These are phyloP conservation scores for Unio pictorum DNA, from an alignment of 2,888 invertebrate species.

Conservation along the genomic window DNA sequence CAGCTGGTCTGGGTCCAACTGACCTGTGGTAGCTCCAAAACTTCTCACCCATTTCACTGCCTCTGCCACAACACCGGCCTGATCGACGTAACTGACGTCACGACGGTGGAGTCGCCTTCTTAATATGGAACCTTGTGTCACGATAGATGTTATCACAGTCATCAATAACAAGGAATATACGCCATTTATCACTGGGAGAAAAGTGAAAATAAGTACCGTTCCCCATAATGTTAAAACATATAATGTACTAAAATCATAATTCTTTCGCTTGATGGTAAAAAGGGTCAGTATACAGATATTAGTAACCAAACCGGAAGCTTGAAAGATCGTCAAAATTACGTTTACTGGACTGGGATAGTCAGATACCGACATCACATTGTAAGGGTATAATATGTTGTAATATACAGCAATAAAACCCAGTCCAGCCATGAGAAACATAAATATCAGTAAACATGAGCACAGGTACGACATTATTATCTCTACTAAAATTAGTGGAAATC, in stretches of 20 bases:
- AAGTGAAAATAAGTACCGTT: background rate
- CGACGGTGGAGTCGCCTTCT: conserved; percentile 12
- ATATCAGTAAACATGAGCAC: conserved; percentile 19
- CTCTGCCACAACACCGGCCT: conserved; percentile 32
- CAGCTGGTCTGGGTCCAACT: conserved; percentile 22
- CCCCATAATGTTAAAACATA: conserved; percentile 1
- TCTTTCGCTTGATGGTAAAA: conserved; percentile 1
- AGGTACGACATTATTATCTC: conserved; percentile 44
- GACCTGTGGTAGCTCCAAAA: conserved; percentile 14
- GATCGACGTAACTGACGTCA: conserved; percentile 20
- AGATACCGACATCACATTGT: too few relatives aligned
- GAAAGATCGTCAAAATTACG: background rate
- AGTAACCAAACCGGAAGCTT: conserved; percentile 4
- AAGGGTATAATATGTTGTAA: background rate
- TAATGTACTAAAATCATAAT: background rate
- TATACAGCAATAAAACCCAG: background rate
- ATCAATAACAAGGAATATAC: background rate
- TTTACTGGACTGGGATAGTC: background rate
- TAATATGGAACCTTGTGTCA: conserved; percentile 31
- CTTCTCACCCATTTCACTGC: conserved; percentile 34
- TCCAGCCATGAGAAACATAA: conserved; percentile 9
- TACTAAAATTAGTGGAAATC: conserved; percentile 22
- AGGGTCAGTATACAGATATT: background rate
- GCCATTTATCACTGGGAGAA: background rate
- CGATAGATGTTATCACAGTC: conserved; percentile 16